Evolutionary conservation across 2,113 vertebrate genomes (phyloP).

Genomic region (Oxyura jamaicensis): DNA sequence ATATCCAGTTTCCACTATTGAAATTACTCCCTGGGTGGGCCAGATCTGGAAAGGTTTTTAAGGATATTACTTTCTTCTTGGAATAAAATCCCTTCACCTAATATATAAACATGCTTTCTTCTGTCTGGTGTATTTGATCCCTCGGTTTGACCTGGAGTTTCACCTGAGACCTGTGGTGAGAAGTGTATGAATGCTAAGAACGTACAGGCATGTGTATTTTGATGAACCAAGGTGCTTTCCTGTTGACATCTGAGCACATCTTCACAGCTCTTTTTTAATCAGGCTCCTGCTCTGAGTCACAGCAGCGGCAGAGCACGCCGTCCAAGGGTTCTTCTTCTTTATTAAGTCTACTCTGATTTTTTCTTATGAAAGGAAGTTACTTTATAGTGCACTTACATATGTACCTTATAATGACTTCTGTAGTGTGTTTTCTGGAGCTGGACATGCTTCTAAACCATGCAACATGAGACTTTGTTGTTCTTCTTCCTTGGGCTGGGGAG

Average conservation of each 20-base stretch:
- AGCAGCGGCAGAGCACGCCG: background rate
- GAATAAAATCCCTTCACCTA: conserved; percentile 8
- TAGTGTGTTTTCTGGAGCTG: background rate
- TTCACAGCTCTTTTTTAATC: background rate
- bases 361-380: background rate
- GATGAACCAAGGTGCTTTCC: background rate
- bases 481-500: background rate
- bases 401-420: background rate
- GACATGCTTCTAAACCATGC: background rate
- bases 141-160: background rate
- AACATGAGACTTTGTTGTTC: background rate
- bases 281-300: background rate
- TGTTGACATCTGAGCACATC: background rate
- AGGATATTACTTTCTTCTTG: background rate
- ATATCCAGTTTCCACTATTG: background rate
- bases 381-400: background rate
- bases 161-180: background rate
- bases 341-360: background rate
- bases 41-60: conserved; percentile 31
- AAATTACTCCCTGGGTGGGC: conserved; percentile 41
- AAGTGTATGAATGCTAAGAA: background rate
- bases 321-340: background rate
- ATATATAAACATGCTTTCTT: background rate
- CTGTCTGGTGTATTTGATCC: background rate
- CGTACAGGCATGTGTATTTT: background rate